Evolutionary conservation across 2,888 invertebrate genomes (phyloP).

Genomic region (Caenorhabditis virilis): DNA sequence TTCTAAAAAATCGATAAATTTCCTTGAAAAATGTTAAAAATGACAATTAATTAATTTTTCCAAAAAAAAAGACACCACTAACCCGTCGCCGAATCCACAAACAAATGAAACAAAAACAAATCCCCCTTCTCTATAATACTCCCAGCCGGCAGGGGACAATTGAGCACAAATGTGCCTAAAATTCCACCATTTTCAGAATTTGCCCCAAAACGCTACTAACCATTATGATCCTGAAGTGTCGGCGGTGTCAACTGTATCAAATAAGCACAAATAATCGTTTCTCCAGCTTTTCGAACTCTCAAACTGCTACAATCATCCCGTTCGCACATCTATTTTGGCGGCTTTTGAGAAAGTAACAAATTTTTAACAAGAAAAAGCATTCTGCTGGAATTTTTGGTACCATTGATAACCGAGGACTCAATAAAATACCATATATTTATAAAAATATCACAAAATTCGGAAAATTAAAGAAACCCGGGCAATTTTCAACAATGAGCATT

Average conservation of each 20-base stretch:
- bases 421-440: no score
- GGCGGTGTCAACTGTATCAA: slow-evolving; percentile 5
- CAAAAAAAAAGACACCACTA: not conserved
- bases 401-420: no score
- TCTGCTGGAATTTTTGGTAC: not conserved
- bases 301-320: slow-evolving; percentile 36
- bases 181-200: no score
- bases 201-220: no score
- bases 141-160: slow-evolving; percentile 9
- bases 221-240: slow-evolving; percentile 19
- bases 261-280: slow-evolving; percentile 32
- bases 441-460: slow-evolving; percentile 1
- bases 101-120: slow-evolving; percentile 24
- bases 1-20: no score
- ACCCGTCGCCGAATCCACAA: slow-evolving; percentile 5
- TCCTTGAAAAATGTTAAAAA: no score
- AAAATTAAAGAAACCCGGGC: not conserved
- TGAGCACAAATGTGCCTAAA: slow-evolving; percentile 10
- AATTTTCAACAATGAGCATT: no score
- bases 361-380: not conserved
- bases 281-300: slow-evolving; percentile 5
- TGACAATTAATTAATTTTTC: no score
- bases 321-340: slow-evolving; percentile 19
- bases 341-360: not conserved
- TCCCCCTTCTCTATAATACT: slow-evolving; percentile 7